Conservation (phyloP, 92 coral and sea anemone species). For the Paragorgia papillata region DNA sequence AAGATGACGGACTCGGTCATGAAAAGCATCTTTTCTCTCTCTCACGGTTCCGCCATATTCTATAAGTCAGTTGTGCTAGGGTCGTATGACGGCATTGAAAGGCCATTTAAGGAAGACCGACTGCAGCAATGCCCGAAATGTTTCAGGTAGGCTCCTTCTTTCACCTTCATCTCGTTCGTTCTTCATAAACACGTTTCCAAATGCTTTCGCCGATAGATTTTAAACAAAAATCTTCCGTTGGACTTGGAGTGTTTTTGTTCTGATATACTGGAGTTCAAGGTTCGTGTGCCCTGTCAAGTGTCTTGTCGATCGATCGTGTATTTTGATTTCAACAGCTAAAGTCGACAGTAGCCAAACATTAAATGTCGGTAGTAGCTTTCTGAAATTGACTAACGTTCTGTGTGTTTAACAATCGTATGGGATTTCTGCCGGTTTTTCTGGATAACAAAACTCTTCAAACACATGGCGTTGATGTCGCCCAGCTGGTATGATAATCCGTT, state of each 20-base stretch:
- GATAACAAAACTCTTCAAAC: slow-evolving; percentile 9
- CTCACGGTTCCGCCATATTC: slow-evolving; percentile 98
- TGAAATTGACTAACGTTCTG: slow-evolving; percentile 9
- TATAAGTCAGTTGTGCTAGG: slow-evolving; percentile 75
- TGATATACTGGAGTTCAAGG: neutral
- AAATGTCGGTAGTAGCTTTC: neutral
- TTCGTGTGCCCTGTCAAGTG: neutral
- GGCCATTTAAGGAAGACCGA: slow-evolving; percentile 57
- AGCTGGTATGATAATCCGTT: neutral
- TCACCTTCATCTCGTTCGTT: slow-evolving; percentile 68
- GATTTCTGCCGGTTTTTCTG: neutral
- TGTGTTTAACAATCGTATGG: slow-evolving; percentile 8
- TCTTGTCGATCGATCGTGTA: neutral
- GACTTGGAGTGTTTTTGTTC: slow-evolving; percentile 16
- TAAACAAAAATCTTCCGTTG: slow-evolving; percentile 47
- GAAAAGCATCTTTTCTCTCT: slow-evolving; percentile 99
- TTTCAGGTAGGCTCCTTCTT: slow-evolving; percentile 72
- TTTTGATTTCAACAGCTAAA: neutral
- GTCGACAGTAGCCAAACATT: too few species aligned
- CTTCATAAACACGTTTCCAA: slow-evolving; percentile 48
- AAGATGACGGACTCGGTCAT: slow-evolving; percentile 99
- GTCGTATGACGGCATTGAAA: slow-evolving; percentile 82
- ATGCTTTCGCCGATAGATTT: slow-evolving; percentile 64
- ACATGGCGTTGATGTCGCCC: slow-evolving; percentile 9
- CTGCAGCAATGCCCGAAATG: slow-evolving; percentile 65